Percentiles rank a stretch among this genome's conserved stretches.
phyloP scores from a whole-genome alignment of 2,797 vertebrate species.

The Muscicapa comitata region DNA sequence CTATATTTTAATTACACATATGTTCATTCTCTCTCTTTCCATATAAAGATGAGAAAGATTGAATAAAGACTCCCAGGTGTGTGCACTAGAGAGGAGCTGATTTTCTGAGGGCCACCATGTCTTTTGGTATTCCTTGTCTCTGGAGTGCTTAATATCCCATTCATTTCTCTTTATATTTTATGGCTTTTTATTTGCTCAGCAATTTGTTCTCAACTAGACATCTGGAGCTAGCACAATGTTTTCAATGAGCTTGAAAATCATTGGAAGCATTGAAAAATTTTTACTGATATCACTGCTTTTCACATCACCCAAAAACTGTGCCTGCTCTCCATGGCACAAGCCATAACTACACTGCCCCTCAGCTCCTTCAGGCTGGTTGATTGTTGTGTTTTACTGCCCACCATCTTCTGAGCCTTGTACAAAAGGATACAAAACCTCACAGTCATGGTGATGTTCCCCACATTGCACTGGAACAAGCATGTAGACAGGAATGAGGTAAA shows the following conservation, averaged over 20 bases:
- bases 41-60: neutral
- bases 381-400: neutral
- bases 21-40: neutral
- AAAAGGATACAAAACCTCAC: neutral
- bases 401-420: neutral
- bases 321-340: neutral
- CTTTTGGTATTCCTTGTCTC: neutral
- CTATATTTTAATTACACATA: neutral
- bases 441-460: neutral
- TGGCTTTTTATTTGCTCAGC: neutral
- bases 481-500: neutral
- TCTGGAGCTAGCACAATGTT: neutral
- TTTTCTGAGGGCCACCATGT: neutral
- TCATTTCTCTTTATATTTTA: neutral
- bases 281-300: neutral
- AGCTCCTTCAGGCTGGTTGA: neutral
- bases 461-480: neutral
- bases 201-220: neutral
- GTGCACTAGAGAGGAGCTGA: neutral
- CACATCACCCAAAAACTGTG: neutral
- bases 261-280: neutral
- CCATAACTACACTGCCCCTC: neutral
- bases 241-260: neutral
- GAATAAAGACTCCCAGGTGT: neutral
- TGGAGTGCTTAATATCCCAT: neutral